Evolutionary conservation across 2,797 vertebrate genomes (phyloP), one percentile per base, ranked within the genome.

Genomic region (Silurus aristotelis): DNA sequence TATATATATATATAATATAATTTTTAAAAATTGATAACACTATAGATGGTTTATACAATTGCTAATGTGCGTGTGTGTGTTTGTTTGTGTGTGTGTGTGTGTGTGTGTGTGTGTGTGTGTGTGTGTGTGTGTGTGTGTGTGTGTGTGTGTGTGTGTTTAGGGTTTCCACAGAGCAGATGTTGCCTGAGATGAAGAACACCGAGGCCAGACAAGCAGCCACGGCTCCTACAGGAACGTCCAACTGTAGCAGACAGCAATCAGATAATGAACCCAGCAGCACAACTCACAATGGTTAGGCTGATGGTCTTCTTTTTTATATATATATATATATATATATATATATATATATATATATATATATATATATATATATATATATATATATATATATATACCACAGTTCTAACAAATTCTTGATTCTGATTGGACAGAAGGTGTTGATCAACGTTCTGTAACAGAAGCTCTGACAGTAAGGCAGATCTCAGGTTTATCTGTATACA

Each of bases 81-180:
- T n/a, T n/a, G n/a, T n/a, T n/a, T 43, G 70, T 72, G 31, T 81
- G 14, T 85, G 61, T 75, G 17, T 38, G 27, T 60, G 75, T 92
- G 58, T 92, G 73, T 92, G 31, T 90, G 83, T 84, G 19, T 43
- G 70, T 72, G 31, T 81, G 14, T 85, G 61, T 75, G 17, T 38
- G 27, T 60, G 75, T 92, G 58, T 92, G 73, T 92, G 31, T 90
- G 83, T 78, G 19, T 43, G 70, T 72, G 31, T 81, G 14, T 85
- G 61, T 75, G 17, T 38, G 27, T 60, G 75, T 92, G 58, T 92
- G 73, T 92, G 31, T 90, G 83, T 84, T 76, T 89, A 99, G 98
- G 90, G 97, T 98, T 92, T 98, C 98, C 89, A 98, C 98, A 97
- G 98, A 98, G 87, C 95, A 97, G n/a, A 95, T 97, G 87, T 91